A percentile compares a stretch with the other conserved stretches of the same genome.
phyloP scores from a whole-genome alignment of 2,797 vertebrate genomes.

The Cossypha polioptera region DNA sequence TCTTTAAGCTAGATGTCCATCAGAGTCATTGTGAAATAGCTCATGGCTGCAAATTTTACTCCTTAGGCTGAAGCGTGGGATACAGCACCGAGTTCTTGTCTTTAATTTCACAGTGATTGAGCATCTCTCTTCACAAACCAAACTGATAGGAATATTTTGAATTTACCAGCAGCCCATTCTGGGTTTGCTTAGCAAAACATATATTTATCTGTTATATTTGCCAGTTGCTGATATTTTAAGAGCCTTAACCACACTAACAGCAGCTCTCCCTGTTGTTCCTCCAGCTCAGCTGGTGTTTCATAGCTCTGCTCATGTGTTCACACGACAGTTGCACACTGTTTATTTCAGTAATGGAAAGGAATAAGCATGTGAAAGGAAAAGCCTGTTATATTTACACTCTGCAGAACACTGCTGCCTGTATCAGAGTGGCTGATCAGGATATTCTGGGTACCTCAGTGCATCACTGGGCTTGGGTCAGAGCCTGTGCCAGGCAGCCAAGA shows the following conservation, averaged over 20 bases:
- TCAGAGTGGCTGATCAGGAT: not conserved
- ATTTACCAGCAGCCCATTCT: not conserved
- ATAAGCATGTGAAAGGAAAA: constrained; percentile 9
- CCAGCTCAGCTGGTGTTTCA: not conserved
- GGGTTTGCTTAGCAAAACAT: not conserved
- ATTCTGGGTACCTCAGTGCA: not conserved
- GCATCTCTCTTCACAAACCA: not conserved
- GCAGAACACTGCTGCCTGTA: not conserved
- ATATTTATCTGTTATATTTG: not conserved
- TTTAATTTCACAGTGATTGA: not conserved
- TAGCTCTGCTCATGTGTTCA: not conserved
- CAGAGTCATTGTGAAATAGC: not conserved
- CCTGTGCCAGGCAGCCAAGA: constrained; percentile 24
- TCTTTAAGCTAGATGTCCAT: not conserved
- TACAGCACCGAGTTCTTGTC: not conserved
- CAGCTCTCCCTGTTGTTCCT: not conserved
- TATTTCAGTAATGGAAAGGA: constrained; percentile 16
- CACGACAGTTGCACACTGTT: not conserved
- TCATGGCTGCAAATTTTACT: not conserved
- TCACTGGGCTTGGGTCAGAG: not conserved
- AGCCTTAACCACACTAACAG: accelerated
- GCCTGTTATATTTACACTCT: not conserved
- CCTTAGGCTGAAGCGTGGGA: accelerated
- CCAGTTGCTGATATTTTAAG: not conserved
- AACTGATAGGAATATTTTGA: accelerated